Percentiles rank a stretch among this genome's conserved stretches.
Conservation (phyloP, 2,113 vertebrate genomes). For the Mus spicilegus region DNA sequence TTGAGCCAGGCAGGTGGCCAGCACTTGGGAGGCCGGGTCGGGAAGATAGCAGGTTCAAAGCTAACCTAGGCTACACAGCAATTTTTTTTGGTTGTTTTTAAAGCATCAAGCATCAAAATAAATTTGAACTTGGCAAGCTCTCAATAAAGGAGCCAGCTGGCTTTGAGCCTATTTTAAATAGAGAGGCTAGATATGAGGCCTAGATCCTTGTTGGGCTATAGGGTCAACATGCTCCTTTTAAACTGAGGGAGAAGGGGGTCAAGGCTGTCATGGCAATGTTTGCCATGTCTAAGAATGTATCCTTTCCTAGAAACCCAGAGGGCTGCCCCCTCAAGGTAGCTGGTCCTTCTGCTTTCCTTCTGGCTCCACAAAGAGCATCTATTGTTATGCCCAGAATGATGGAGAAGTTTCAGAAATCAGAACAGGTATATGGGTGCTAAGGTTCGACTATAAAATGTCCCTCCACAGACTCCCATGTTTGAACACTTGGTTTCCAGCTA, state of each 20-base stretch:
- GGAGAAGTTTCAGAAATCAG: not conserved
- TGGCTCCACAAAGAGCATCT: not conserved
- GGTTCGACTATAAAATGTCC: not conserved
- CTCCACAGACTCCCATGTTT: not conserved
- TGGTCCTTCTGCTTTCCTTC: not conserved
- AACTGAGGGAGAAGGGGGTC: not conserved
- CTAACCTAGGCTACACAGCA: not conserved
- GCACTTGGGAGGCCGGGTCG: not conserved
- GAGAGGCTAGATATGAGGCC: not conserved
- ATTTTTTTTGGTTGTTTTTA: not conserved
- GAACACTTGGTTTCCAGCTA: not conserved
- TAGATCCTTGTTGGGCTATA: not conserved
- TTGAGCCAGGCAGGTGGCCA: not conserved
- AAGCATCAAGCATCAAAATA: not conserved
- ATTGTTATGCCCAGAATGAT: not conserved
- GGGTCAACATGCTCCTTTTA: not conserved
- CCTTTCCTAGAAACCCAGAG: not conserved
- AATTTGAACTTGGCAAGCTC: slow-evolving; percentile 39
- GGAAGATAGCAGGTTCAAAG: not conserved
- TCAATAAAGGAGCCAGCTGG: slow-evolving; percentile 45
- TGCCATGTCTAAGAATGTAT: not conserved
- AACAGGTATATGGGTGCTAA: not conserved
- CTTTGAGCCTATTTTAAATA: not conserved
- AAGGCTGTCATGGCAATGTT: not conserved
- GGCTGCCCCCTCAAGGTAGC: not conserved